phyloP scores from a whole-genome alignment of 2,797 vertebrate genomes.

The Manis javanica region DNA sequence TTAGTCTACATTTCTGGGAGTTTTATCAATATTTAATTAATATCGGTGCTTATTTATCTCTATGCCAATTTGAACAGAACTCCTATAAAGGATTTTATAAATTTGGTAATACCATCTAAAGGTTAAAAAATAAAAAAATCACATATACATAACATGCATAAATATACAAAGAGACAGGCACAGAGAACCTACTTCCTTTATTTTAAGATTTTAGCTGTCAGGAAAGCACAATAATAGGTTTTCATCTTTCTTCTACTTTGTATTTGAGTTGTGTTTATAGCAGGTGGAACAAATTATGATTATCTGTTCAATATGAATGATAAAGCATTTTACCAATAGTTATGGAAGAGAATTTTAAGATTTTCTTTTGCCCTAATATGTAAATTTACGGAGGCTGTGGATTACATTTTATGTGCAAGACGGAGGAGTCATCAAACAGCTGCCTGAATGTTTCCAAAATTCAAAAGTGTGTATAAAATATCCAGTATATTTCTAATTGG shows the following conservation, averaged over 20 bases:
- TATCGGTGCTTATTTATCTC: background rate
- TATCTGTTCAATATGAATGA: background rate
- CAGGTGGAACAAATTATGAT: background rate
- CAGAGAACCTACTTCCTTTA: background rate
- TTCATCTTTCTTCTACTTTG: background rate
- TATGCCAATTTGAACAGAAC: background rate
- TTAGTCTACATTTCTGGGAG: background rate
- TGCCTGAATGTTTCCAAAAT: background rate
- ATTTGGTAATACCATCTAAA: background rate
- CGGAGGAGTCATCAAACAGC: background rate
- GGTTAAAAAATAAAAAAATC: background rate
- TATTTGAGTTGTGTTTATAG: background rate
- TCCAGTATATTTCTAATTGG: background rate
- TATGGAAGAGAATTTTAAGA: background rate
- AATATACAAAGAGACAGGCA: background rate
- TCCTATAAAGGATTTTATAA: background rate
- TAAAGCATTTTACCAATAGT: background rate
- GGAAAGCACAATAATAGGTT: background rate
- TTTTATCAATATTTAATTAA: background rate
- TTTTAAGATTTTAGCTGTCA: background rate
- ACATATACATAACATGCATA: background rate
- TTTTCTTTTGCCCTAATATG: background rate
- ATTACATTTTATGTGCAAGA: background rate
- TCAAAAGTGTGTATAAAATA: background rate
- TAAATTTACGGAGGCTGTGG: background rate